phyloP scores from a whole-genome alignment of 92 coral and sea anemone species.

The Actinostola sp. region DNA sequence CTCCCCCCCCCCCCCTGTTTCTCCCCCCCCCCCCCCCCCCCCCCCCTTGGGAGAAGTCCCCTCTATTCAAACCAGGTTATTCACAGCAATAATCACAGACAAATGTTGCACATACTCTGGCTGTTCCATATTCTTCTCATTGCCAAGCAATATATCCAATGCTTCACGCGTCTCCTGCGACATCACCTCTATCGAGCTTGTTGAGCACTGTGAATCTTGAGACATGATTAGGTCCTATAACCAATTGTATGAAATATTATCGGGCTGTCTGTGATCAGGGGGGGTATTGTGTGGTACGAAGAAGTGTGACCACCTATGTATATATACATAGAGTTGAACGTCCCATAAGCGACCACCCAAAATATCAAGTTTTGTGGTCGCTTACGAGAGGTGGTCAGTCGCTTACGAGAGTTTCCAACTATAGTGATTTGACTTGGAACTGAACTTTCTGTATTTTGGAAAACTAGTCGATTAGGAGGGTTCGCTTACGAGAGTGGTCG shows the following conservation, averaged over 20 bases:
- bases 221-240: conserved; percentile 13
- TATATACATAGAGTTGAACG: no score
- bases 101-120: conserved; percentile 31
- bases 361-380: no score
- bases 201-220: conserved; percentile 27
- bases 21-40: no score
- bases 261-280: background rate
- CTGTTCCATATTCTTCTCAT: background rate
- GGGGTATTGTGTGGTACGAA: background rate
- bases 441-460: no score
- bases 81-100: background rate
- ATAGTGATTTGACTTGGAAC: no score
- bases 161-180: conserved; percentile 27
- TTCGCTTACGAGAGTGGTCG: no score
- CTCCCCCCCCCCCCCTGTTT: no score
- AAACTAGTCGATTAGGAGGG: no score
- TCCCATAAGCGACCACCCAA: no score
- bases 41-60: background rate
- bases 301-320: background rate
- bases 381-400: no score
- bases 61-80: background rate
- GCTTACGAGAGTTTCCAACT: no score
- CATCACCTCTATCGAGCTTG: conserved; percentile 25
- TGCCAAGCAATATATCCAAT: conserved; percentile 6
- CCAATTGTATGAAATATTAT: background rate